A percentile compares a stretch with the other conserved stretches of the same genome.
Evolutionary conservation across 2,113 vertebrate genomes (phyloP).

Genomic region (Gymnocephalus cernua): DNA sequence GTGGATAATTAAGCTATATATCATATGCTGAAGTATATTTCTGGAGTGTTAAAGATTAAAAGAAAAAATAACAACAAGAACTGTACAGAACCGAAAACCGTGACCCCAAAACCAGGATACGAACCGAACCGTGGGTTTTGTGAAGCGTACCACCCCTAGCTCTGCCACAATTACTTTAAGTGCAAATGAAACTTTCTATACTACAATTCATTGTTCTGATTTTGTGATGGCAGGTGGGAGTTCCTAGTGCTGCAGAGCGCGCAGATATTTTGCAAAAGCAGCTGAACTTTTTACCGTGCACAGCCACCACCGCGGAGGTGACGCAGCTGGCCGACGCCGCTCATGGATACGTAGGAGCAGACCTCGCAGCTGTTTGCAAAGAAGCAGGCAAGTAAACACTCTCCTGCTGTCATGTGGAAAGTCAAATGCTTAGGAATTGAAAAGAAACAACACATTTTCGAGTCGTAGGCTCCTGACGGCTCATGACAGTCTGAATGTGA

Average conservation of each 20-base stretch:
- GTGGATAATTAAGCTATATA: no score
- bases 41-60: no score
- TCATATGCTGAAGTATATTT: no score
- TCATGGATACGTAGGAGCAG: constrained; percentile 96
- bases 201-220: not conserved
- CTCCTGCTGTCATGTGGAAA: not conserved
- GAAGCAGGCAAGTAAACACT: constrained; percentile 90
- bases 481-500: not conserved
- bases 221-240: constrained; percentile 81
- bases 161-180: not conserved
- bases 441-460: not conserved
- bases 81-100: no score
- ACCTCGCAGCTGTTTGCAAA: constrained; percentile 93
- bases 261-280: constrained; percentile 91
- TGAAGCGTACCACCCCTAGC: no score
- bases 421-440: not conserved
- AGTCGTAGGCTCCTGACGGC: not conserved
- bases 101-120: no score
- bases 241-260: constrained; percentile 88
- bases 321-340: constrained; percentile 85
- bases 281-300: constrained; percentile 85
- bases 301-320: constrained; percentile 82
- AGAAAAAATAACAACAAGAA: no score
- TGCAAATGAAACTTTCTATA: not conserved
- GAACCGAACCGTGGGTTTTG: no score